These are phyloP conservation scores for Fragum whitleyi DNA, from an alignment of 2,888 invertebrate genomes.

Conservation along the genomic window DNA sequence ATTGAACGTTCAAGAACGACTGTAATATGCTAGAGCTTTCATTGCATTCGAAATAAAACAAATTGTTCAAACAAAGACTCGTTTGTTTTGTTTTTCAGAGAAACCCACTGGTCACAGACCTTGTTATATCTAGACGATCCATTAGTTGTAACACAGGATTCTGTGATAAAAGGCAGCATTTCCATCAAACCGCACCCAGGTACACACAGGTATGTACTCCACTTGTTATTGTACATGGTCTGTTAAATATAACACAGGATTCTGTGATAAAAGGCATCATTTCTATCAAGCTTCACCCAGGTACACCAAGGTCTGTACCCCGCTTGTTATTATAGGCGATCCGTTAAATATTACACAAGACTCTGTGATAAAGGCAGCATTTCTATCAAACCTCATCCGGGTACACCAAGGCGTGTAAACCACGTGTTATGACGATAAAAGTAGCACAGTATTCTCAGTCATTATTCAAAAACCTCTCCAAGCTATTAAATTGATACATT, in stretches of 20 bases:
- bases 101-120: conserved; percentile 83
- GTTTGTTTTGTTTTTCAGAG: conserved; percentile 64
- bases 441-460: no score
- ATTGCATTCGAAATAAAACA: no score
- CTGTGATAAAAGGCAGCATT: conserved; percentile 75
- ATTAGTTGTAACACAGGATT: conserved; percentile 78
- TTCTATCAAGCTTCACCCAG: conserved; percentile 63
- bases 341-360: no score
- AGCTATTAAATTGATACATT: no score
- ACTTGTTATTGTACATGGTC: conserved; percentile 62
- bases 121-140: conserved; percentile 77
- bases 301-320: conserved; percentile 61
- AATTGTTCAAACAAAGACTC: no score
- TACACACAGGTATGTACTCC: conserved; percentile 63
- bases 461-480: no score
- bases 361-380: no score
- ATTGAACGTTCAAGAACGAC: no score
- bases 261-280: conserved; percentile 77
- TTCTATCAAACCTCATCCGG: no score
- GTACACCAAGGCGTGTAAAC: no score
- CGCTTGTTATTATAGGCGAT: not conserved
- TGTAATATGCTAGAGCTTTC: no score
- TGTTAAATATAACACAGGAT: conserved; percentile 78
- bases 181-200: conserved; percentile 64
- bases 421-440: no score